Percentiles rank a stretch among this genome's conserved stretches.
Evolutionary conservation across 2,888 invertebrate species (phyloP).

Genomic region (Polymixis flavicincta): DNA sequence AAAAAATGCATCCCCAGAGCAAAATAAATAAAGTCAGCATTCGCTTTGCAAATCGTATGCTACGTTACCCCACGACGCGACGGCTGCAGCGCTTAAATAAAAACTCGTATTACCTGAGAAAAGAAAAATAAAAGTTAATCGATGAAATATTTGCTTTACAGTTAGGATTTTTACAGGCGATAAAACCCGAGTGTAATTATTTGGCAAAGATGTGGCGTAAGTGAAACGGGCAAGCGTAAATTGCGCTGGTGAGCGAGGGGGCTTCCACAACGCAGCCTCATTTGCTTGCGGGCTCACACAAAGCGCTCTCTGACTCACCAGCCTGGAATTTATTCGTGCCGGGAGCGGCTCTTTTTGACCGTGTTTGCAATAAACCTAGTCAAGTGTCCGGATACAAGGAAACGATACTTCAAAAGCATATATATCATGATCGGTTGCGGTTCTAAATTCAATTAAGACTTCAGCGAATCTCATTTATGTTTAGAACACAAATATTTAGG

Average conservation of each 20-base stretch:
- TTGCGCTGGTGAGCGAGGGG: conserved; percentile 15
- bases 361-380: conserved; percentile 65
- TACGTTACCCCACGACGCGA: conserved; percentile 46
- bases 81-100: conserved; percentile 32
- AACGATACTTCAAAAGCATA: conserved; percentile 13
- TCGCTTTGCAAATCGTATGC: conserved; percentile 32
- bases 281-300: conserved; percentile 62
- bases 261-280: conserved; percentile 57
- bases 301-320: conserved; percentile 67
- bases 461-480: conserved; percentile 58
- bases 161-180: conserved; percentile 12
- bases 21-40: conserved; percentile 29
- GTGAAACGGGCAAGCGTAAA: conserved; percentile 33
- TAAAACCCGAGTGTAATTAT: conserved; percentile 24
- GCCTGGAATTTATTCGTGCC: conserved; percentile 67
- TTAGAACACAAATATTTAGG: conserved; percentile 72
- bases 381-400: conserved; percentile 32
- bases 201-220: conserved; percentile 18
- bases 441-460: conserved; percentile 45
- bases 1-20: conserved; percentile 17
- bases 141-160: not conserved
- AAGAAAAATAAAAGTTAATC: conserved; percentile 27
- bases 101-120: conserved; percentile 61
- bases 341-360: conserved; percentile 62
- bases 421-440: conserved; percentile 17